Conservation (phyloP, 2,113 vertebrate species). For the Seriola quinqueradiata region DNA sequence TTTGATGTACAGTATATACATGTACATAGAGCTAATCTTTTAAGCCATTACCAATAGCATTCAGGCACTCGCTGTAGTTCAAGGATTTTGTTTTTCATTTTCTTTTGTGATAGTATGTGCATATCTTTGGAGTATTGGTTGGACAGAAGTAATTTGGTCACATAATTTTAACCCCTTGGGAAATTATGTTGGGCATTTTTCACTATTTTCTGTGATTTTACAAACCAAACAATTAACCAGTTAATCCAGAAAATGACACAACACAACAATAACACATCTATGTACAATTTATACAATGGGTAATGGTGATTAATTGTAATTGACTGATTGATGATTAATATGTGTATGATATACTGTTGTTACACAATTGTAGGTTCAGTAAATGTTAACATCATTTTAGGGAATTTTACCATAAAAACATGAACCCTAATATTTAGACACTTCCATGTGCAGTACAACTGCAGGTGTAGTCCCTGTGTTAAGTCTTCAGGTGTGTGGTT, state of each 20-base stretch:
- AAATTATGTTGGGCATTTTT: background rate
- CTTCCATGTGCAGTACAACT: background rate
- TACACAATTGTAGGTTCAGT: background rate
- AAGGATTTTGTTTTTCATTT: background rate
- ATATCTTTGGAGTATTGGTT: background rate
- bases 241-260: background rate
- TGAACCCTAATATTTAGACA: background rate
- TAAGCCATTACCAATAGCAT: background rate
- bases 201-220: background rate
- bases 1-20: background rate
- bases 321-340: background rate
- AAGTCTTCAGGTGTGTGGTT: slow-evolving; percentile 21
- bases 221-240: background rate
- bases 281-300: background rate
- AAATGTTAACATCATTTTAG: background rate
- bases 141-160: background rate
- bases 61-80: background rate
- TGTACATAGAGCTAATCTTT: background rate
- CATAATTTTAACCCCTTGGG: background rate
- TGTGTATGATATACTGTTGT: background rate
- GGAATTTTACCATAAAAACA: background rate
- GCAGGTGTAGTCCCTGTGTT: slow-evolving; percentile 19
- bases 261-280: no score
- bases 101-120: background rate
- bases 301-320: no score